Evolutionary conservation across 2,888 invertebrate species (phyloP).

Genomic region (Acleris literana): DNA sequence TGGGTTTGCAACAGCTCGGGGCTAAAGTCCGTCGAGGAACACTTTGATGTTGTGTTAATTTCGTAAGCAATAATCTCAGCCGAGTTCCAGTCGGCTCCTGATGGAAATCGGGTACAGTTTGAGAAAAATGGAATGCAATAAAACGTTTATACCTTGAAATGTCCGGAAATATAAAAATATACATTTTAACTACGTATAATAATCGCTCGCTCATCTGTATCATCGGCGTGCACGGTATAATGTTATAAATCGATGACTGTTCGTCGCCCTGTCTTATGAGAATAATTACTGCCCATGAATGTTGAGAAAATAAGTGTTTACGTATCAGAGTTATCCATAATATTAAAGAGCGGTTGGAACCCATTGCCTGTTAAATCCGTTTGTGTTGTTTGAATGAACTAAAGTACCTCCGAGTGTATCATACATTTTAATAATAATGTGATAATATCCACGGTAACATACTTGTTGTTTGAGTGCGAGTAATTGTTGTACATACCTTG

Average conservation of each 20-base stretch:
- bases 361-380: conserved; percentile 43
- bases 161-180: too few relatives aligned
- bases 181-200: too few relatives aligned
- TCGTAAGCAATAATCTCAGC: neutral
- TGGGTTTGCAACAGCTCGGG: conserved; percentile 3
- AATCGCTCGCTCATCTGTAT: too few relatives aligned
- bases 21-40: neutral
- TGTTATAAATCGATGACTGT: neutral
- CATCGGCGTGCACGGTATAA: neutral
- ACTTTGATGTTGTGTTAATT: neutral
- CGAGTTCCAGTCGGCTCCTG: too few relatives aligned
- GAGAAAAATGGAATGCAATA: too few relatives aligned
- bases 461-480: conserved; percentile 54
- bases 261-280: conserved; percentile 14
- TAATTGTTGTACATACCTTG: conserved; percentile 34
- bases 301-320: conserved; percentile 14
- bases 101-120: too few relatives aligned
- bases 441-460: conserved; percentile 60
- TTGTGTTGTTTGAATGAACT: conserved; percentile 44
- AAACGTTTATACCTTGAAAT: too few relatives aligned
- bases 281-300: conserved; percentile 11
- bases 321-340: conserved; percentile 6
- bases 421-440: conserved; percentile 55
- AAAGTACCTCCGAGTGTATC: conserved; percentile 32
- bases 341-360: conserved; percentile 18